Evolutionary conservation across 2,888 invertebrate genomes (phyloP), one percentile per base, ranked within the genome.

Genomic region (Spialia ferax): DNA sequence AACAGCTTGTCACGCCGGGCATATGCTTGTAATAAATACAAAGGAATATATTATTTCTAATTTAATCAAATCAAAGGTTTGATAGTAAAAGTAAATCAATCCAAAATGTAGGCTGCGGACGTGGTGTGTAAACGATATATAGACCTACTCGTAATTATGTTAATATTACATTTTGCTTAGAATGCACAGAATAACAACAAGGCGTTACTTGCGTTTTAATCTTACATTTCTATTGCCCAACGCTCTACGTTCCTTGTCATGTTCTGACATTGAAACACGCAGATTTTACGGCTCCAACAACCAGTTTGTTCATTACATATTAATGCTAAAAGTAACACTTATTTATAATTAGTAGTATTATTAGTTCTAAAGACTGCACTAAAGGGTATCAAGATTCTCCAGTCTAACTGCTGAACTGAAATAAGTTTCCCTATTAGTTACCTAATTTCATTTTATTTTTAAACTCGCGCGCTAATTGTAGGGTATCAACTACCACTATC

Each of bases 181-280:
- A 69, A 72, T 68, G 69, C 59, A 69, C 65, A 56, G 70, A 69
- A 70, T 57, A 68, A 70, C 70, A 63, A 63, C 71, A 62, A 57
- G 52, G 57, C 45, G 66, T 68, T 32, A 62, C 68, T 48, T 52
- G 50, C 60, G 65, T 55, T 71, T 52, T 68, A 68, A 64, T 68
- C 69, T 71, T 64, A 65, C 61, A 55, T 50, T 38, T 63, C 42
- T 54, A 18, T 74, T 74, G 70, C 73, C 71, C 73, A 75, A 73
- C 68, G 55, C 70, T 63, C 55, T 69, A 67, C 68, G 66, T 71
- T 73, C 71, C 73, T 70, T 74, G 72, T 71, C 77, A 77, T 77
- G 78, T 75, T 70, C 70, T 79, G 80, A 76, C 80, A 80, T 82
- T 80, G 79, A 76, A 74, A 75, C 72, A 59, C 23, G 42, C 45